Base-by-base conservation (phyloP, 2,797 vertebrate genomes). In the Ceryle rudis region DNA sequence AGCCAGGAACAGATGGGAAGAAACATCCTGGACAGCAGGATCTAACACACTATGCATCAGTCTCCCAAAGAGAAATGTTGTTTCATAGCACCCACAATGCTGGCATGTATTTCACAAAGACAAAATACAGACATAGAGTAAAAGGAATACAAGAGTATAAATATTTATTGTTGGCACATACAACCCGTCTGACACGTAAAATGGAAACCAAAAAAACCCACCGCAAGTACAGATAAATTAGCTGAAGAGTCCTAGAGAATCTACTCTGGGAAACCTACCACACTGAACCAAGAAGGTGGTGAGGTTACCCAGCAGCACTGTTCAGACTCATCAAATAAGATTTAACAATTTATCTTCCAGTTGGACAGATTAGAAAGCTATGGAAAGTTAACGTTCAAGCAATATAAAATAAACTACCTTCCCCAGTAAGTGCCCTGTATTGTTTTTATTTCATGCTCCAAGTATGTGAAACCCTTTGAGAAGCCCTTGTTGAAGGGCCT, bases 1-100 rank as follows among this genome's bases (percentile, higher is more conserved):
- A 85, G 86, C 88, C 90, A 95, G 81, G 83, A 96, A 95, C 95
- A 97, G 95, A 97, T 91, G 86, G 88, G 57, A 94, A 80, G 71
- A 95, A 90, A 92, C 86, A 94, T 89, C 92, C 95, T 78, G 92
- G 83, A 58, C 74, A 92, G 96, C 82, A 93, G 86, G 94, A 95
- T 89, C 62, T 81, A 92, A 95, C 83, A 89, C 67, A 71, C 73
- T 57, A 41, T 25, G 8, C 69, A 93, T 10, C 80, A 89, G 77
- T 4, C 82, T 92, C 90, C 70, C 67, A 20, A 86, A 72, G 52
- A 93, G 71, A 9, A 67, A 79, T 42, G 70, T 21, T 90, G 67
- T 90, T 90, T 93, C 89, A 86, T 3, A 54, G 95, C 88, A 94
- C 86, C 81, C 95, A 91, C 81, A 60, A 93, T 1, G 74, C 95